Evolutionary conservation across 1,140 invertebrate species (phyloP).

Genomic region (Zaprionus camerounensis): DNA sequence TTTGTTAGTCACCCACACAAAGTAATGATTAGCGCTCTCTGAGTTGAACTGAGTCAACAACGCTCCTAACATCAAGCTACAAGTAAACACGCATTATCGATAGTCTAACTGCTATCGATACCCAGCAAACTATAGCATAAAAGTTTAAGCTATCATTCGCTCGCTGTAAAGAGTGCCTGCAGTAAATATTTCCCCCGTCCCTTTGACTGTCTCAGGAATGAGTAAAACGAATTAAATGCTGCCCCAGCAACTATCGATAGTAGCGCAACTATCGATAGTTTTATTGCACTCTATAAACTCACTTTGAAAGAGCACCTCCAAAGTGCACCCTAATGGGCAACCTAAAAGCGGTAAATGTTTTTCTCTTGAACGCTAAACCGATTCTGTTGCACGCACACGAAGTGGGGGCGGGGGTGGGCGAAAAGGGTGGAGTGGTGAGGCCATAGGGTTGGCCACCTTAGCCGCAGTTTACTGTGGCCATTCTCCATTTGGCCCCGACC

Average conservation of each 20-base stretch:
- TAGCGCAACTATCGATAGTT: neutral
- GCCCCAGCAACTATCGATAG: neutral
- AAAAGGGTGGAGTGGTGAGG: neutral
- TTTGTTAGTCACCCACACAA: no score
- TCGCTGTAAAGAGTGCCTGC: neutral
- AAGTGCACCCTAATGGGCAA: conserved; percentile 9
- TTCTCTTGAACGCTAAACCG: neutral
- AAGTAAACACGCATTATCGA: neutral
- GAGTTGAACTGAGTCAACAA: no score
- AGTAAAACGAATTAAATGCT: neutral
- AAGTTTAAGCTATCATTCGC: neutral
- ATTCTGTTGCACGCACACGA: conserved; percentile 8
- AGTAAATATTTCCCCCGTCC: neutral
- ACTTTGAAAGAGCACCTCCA: neutral
- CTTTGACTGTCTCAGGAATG: neutral
- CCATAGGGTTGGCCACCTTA: conserved; percentile 34
- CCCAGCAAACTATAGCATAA: neutral
- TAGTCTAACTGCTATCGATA: neutral
- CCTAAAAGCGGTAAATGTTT: conserved; percentile 9
- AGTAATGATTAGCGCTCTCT: no score
- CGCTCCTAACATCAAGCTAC: neutral
- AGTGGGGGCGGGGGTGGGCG: neutral
- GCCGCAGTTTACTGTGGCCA: conserved; percentile 65
- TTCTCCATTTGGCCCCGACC: conserved; percentile 52
- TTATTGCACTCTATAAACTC: neutral